These are phyloP conservation scores for Eremophila alpestris DNA, from an alignment of 2,797 vertebrate species.

Conservation along the genomic window DNA sequence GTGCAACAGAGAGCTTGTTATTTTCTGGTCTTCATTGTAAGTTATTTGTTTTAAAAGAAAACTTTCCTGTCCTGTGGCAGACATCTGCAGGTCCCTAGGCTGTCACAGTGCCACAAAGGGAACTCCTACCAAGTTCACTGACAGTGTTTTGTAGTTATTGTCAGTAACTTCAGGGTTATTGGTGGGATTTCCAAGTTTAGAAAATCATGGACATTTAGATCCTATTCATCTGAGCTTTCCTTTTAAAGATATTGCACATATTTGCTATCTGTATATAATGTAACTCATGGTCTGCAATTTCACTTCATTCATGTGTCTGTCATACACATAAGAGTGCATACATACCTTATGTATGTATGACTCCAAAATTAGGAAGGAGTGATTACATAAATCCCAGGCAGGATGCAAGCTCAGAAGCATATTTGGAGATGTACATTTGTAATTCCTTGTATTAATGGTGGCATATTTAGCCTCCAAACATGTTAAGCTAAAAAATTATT, in stretches of 20 bases:
- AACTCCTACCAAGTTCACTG: neutral
- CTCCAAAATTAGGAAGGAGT: neutral
- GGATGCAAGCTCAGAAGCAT: neutral
- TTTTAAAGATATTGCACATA: neutral
- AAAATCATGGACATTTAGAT: neutral
- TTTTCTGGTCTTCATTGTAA: neutral
- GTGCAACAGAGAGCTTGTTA: neutral
- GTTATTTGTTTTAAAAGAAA: neutral
- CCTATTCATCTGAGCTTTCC: neutral
- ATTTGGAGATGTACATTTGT: neutral
- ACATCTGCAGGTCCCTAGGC: neutral
- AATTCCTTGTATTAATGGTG: neutral
- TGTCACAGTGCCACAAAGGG: neutral
- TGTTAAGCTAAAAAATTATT: neutral
- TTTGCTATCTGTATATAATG: neutral
- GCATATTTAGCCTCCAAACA: neutral
- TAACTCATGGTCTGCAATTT: neutral
- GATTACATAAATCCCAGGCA: neutral
- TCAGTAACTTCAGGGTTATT: neutral
- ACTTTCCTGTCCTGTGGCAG: neutral
- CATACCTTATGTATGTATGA: accelerated
- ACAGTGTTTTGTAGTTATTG: neutral
- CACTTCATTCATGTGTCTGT: neutral
- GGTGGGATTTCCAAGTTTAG: neutral
- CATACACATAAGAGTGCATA: no score